These are phyloP conservation scores for Rhyzopertha dominica DNA, from an alignment of 1,140 invertebrate species.

Conservation along the genomic window DNA sequence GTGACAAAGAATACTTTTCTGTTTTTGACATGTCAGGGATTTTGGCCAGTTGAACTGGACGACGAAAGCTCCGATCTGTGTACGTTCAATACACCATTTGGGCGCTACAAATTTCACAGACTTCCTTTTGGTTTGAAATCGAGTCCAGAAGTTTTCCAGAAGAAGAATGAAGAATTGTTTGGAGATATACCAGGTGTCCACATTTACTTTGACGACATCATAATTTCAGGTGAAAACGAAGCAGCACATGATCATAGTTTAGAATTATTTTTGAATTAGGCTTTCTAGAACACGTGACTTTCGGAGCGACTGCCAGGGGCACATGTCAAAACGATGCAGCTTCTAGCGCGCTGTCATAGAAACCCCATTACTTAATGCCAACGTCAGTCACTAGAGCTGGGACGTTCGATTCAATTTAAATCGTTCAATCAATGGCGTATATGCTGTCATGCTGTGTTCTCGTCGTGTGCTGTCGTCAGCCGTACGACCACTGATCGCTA, in stretches of 20 bases:
- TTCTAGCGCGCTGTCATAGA: no score
- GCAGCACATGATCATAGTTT: conserved; percentile 8
- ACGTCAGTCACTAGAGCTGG: no score
- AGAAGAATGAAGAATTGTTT: conserved; percentile 20
- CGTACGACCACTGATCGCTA: no score
- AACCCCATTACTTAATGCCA: no score
- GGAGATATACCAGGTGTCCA: conserved; percentile 13
- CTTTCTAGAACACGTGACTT: no score
- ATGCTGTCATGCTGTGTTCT: no score
- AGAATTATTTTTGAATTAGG: conserved; percentile 22
- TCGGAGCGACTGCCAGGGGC: no score
- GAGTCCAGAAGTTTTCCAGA: conserved; percentile 31
- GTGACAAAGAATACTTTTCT: conserved; percentile 16
- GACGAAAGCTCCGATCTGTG: conserved; percentile 8
- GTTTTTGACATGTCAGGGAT: conserved; percentile 25
- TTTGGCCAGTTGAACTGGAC: conserved; percentile 18
- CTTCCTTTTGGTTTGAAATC: conserved; percentile 35
- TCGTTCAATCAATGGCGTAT: no score
- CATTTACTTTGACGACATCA: conserved; percentile 34
- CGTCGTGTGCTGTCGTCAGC: no score
- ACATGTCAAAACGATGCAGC: no score
- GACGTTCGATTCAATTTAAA: no score
- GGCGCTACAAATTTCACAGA: conserved; percentile 32
- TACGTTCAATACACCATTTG: conserved; percentile 15
- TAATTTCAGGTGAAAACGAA: conserved; percentile 24